Evolutionary conservation across 2,113 vertebrate species (phyloP).

Genomic region (Oryzias woworae): DNA sequence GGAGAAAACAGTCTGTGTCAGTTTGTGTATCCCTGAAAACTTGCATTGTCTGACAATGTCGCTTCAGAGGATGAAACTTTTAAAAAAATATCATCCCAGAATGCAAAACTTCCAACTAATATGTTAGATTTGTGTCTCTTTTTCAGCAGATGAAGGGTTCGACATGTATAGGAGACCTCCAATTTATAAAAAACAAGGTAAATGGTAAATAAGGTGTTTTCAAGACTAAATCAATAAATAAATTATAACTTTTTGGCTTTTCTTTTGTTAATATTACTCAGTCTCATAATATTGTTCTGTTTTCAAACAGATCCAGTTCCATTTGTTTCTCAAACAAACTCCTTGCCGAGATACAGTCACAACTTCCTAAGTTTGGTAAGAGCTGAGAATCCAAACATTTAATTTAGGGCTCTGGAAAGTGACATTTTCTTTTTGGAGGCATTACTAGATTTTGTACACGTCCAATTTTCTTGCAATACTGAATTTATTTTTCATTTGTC

Average conservation of each 20-base stretch:
- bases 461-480: too few relatives aligned
- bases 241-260: background rate
- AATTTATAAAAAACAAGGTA: constrained; percentile 98
- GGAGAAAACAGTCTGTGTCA: too few relatives aligned
- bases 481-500: too few relatives aligned
- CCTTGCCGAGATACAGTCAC: constrained; percentile 86
- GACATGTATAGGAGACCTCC: constrained; percentile 96
- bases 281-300: constrained; percentile 36
- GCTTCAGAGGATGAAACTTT: too few relatives aligned
- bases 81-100: background rate
- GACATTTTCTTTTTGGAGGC: too few relatives aligned
- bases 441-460: too few relatives aligned
- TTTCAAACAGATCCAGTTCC: constrained; percentile 76
- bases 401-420: too few relatives aligned
- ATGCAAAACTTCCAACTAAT: background rate
- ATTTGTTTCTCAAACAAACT: constrained; percentile 82
- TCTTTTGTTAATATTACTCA: background rate
- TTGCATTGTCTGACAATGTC: too few relatives aligned
- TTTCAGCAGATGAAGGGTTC: constrained; percentile 89
- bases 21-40: too few relatives aligned
- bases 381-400: background rate
- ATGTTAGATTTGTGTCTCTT: constrained; percentile 46
- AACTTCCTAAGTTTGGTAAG: constrained; percentile 87
- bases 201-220: background rate
- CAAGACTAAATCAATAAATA: background rate